Conservation (phyloP, 1,140 invertebrate species). For the Drosophila biarmipes region DNA sequence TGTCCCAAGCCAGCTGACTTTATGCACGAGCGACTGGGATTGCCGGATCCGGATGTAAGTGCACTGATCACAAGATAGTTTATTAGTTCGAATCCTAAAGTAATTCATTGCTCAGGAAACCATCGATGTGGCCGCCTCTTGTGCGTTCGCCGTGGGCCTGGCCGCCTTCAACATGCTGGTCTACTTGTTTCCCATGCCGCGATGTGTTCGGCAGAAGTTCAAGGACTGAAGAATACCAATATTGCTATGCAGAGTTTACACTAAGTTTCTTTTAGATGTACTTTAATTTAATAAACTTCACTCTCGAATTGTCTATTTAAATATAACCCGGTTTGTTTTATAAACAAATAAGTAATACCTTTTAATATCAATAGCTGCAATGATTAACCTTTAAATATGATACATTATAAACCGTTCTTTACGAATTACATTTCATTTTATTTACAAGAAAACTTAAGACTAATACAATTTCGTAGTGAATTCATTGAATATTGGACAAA, state of each 20-base stretch:
- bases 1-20: constrained; percentile 81
- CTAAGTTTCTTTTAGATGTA: constrained; percentile 16
- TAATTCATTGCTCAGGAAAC: constrained; percentile 73
- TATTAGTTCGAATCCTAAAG: not conserved
- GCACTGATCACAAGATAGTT: constrained; percentile 41
- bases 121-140: constrained; percentile 90
- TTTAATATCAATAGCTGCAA: too few relatives aligned
- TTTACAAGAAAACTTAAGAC: constrained; percentile 79
- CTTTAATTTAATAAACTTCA: constrained; percentile 32
- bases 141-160: constrained; percentile 92
- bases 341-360: not conserved
- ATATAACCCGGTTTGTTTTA: not conserved
- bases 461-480: constrained; percentile 64
- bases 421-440: constrained; percentile 69
- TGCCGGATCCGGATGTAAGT: constrained; percentile 84
- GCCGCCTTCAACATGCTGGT: constrained; percentile 93
- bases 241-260: not conserved
- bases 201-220: constrained; percentile 95
- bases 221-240: constrained; percentile 87
- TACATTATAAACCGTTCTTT: not conserved
- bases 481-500: constrained; percentile 51
- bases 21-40: constrained; percentile 79
- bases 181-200: constrained; percentile 93
- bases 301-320: not conserved
- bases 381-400: too few relatives aligned